phyloP scores from a whole-genome alignment of 2,113 vertebrate genomes.

The Polypterus senegalus region DNA sequence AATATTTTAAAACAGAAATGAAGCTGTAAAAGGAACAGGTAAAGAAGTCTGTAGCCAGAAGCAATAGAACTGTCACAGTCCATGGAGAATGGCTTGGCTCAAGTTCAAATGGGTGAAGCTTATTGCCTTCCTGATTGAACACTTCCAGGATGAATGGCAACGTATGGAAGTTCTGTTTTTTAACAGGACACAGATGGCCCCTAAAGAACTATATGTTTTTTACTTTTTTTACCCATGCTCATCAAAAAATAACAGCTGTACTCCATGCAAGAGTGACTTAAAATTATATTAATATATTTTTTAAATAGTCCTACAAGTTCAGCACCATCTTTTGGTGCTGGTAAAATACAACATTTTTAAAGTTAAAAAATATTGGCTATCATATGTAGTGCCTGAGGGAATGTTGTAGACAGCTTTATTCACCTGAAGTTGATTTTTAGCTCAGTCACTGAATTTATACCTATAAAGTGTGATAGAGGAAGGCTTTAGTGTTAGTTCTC shows the following conservation, averaged over 20 bases:
- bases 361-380: too few relatives aligned
- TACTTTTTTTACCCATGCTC: constrained; percentile 6
- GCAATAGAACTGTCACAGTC: constrained; percentile 15
- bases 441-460: too few relatives aligned
- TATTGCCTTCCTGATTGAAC: constrained; percentile 7
- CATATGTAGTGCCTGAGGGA: too few relatives aligned
- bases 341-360: too few relatives aligned
- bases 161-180: constrained; percentile 22
- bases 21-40: constrained; percentile 29
- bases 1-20: constrained; percentile 33
- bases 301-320: too few relatives aligned
- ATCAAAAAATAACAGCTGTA: constrained; percentile 2
- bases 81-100: constrained; percentile 13
- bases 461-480: too few relatives aligned
- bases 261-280: not conserved
- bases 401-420: too few relatives aligned
- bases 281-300: too few relatives aligned
- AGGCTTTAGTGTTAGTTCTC: too few relatives aligned
- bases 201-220: constrained; percentile 18
- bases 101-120: constrained; percentile 15
- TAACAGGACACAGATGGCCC: constrained; percentile 22
- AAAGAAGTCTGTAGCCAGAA: constrained; percentile 11
- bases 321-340: too few relatives aligned
- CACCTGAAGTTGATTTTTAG: too few relatives aligned
- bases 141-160: constrained; percentile 16